These are phyloP conservation scores for Nymphalis c-album DNA, from an alignment of 2,888 invertebrate genomes.

Conservation along the genomic window DNA sequence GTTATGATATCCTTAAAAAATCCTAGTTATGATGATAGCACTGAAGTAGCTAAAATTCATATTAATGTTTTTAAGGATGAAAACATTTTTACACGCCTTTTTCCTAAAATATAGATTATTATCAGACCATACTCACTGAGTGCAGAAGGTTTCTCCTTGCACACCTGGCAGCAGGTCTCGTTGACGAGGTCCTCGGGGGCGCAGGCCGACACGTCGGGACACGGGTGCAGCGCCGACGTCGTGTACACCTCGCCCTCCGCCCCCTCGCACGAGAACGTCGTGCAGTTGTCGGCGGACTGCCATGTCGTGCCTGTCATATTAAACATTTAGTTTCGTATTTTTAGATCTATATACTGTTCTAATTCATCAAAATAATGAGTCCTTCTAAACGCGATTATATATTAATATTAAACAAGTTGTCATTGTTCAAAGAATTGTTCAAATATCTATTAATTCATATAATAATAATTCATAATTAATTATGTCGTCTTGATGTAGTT, in stretches of 20 bases:
- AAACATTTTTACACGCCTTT: no score
- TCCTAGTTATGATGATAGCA: no score
- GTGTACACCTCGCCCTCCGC: slow-evolving; percentile 76
- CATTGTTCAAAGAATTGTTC: no score
- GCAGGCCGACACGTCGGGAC: slow-evolving; percentile 84
- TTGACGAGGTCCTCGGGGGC: slow-evolving; percentile 76
- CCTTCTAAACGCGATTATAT: no score
- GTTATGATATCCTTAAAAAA: no score
- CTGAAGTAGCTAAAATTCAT: no score
- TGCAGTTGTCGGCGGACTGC: slow-evolving; percentile 85
- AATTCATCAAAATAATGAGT: no score
- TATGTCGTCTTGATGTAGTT: no score
- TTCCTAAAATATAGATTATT: background rate
- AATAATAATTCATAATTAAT: no score
- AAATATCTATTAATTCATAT: no score
- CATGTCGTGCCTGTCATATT: slow-evolving; percentile 71
- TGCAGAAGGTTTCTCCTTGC: slow-evolving; percentile 76
- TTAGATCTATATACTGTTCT: background rate
- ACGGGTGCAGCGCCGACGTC: slow-evolving; percentile 76
- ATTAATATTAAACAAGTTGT: no score
- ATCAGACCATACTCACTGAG: slow-evolving; percentile 62
- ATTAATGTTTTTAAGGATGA: no score
- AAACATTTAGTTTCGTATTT: background rate
- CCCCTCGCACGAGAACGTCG: slow-evolving; percentile 79
- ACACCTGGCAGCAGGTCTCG: slow-evolving; percentile 86